These are phyloP conservation scores for Enteromius unitaeniatus DNA, from an alignment of 2,797 vertebrate genomes.

Conservation along the genomic window DNA sequence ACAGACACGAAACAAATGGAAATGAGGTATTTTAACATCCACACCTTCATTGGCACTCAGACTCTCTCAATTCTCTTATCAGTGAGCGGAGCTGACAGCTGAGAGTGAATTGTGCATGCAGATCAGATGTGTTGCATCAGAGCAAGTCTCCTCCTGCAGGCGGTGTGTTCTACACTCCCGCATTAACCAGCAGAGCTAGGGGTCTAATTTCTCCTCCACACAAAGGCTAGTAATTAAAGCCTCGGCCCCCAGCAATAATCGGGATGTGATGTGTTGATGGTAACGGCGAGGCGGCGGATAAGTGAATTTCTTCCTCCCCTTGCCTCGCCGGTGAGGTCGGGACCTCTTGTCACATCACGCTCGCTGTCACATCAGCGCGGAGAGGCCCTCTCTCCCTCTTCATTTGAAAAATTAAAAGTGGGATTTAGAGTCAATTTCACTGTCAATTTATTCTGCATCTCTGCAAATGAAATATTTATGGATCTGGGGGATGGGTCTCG, in stretches of 20 bases:
- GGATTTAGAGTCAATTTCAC: conserved; percentile 78
- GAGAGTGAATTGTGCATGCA: conserved; percentile 48
- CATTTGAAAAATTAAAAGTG: conserved; percentile 77
- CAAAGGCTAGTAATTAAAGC: conserved; percentile 51
- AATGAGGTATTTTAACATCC: conserved; percentile 51
- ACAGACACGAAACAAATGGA: conserved; percentile 46
- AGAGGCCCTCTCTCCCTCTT: conserved; percentile 61
- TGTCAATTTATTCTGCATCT: conserved; percentile 78
- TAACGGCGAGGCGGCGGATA: conserved; percentile 33
- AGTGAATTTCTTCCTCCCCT: conserved; percentile 63
- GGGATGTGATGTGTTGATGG: conserved; percentile 31
- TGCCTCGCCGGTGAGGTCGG: conserved; percentile 51
- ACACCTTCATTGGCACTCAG: conserved; percentile 44
- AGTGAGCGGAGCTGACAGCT: conserved; percentile 45
- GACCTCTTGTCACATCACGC: conserved; percentile 60
- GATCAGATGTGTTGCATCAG: conserved; percentile 53
- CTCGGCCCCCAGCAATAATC: conserved; percentile 18
- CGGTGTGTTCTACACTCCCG: conserved; percentile 19
- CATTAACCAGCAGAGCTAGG: conserved; percentile 31
- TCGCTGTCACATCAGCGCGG: conserved; percentile 64
- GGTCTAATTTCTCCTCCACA: conserved; percentile 54
- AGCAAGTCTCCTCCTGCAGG: conserved; percentile 25
- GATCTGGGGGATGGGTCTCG: conserved; percentile 69
- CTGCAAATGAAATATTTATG: conserved; percentile 80
- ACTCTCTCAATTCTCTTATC: conserved; percentile 49